These are phyloP conservation scores for Coelinius sp. DNA, from an alignment of 2,888 invertebrate species.

Conservation along the genomic window DNA sequence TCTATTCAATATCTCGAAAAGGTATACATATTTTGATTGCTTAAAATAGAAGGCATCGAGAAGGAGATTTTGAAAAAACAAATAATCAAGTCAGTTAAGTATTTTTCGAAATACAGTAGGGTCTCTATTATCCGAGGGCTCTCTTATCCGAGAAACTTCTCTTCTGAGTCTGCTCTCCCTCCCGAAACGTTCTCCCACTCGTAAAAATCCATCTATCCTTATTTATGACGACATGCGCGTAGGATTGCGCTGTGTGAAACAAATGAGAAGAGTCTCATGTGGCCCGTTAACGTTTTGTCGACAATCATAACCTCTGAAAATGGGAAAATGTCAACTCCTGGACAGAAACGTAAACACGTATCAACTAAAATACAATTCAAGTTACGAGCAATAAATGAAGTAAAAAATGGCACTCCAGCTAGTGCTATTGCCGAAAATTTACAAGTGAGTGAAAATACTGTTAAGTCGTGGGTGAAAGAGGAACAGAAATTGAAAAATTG, in stretches of 20 bases:
- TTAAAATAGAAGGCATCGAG: too few species aligned
- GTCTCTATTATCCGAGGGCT: too few species aligned
- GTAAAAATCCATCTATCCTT: not conserved
- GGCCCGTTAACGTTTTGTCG: too few species aligned
- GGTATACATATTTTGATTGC: too few species aligned
- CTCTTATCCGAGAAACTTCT: too few species aligned
- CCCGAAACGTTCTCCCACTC: too few species aligned
- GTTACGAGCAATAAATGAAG: constrained; percentile 30
- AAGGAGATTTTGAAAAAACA: too few species aligned
- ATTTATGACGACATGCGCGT: not conserved
- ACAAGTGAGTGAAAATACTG: not conserved
- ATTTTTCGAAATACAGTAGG: too few species aligned
- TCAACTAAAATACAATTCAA: constrained; percentile 35
- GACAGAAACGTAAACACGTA: not conserved
- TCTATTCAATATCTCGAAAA: too few species aligned
- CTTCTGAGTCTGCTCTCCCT: too few species aligned
- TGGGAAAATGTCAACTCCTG: not conserved
- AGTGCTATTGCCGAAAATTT: not conserved
- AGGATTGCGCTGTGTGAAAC: not conserved
- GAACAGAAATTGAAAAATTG: not conserved
- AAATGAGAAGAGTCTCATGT: too few species aligned
- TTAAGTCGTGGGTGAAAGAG: constrained; percentile 4
- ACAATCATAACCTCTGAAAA: not conserved
- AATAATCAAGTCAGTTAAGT: too few species aligned
- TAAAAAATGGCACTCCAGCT: not conserved